Base-by-base conservation (phyloP, 2,888 invertebrate species). In the Trichopria drosophilae region DNA sequence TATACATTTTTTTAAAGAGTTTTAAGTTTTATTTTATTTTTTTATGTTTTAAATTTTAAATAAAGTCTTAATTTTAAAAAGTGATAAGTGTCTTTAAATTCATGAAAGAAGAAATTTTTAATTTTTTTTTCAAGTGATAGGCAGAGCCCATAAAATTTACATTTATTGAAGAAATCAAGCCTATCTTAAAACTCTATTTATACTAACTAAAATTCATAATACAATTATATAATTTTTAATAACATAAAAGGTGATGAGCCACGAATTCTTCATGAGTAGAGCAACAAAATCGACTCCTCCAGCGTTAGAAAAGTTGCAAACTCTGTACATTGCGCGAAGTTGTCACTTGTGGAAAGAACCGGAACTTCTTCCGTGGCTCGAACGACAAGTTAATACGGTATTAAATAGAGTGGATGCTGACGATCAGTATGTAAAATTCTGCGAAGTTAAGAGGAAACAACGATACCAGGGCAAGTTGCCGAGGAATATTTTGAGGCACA, bases 301-400 rank as follows among this genome's bases (percentile, higher is more conserved):
- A 22, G 81, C 88, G 6, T 72, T 93, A 49, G 81, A 82, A 56
- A 86, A 89, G 65, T 73, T 93, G 40, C 81, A 87, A 53, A 79
- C 81, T 28, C 77, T 93, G 55, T 93, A 91, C 68, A 81, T 90
- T 12, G 83, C 83, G 46, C 81, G 91, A 37, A 84, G 83, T 59
- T 84, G 83, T 68, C 83, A 87, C 43, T 78, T 90, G 39, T 93
- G 93, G 92, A 88, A 89, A 66, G 86, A 88, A 60, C 77, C 82
- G 13, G 84, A 84, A 53, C 80, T 88, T 40, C 68, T 92, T 41
- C 79, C 81, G 1, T 93, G 91, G 90, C 71, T 93, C 51, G 90
- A 91, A 68, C 78, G 77, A 45, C 87, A 87, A 71, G 88, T 87
- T 0, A 81, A 84, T 51, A 67, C 71, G 16, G 85, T 84, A 6